phyloP scores from a whole-genome alignment of 2,888 invertebrate genomes.

The Ryuthela nishihirai region DNA sequence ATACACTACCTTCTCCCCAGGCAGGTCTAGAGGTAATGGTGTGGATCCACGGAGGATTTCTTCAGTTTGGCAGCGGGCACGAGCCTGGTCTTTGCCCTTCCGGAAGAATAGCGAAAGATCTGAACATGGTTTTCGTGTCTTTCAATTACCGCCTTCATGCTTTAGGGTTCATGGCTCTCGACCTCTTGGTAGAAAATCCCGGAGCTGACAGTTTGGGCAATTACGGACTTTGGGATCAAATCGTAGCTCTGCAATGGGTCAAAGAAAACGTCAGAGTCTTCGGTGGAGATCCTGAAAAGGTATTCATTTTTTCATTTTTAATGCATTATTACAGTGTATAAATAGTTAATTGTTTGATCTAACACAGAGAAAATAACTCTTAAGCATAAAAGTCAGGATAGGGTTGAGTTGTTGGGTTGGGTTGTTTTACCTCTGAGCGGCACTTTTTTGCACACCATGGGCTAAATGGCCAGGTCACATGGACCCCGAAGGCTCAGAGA shows the following conservation, averaged over 20 bases:
- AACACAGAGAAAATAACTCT: no score
- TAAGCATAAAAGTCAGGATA: no score
- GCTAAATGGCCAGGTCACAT: no score
- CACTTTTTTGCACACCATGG: no score
- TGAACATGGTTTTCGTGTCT: conserved; percentile 78
- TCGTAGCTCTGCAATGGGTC: conserved; percentile 76
- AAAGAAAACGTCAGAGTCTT: conserved; percentile 76
- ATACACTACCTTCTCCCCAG: conserved; percentile 12
- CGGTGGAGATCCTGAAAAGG: conserved; percentile 66
- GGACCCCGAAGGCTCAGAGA: no score
- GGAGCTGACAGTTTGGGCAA: conserved; percentile 66
- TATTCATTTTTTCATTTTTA: not conserved
- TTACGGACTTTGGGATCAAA: conserved; percentile 76
- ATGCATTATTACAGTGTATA: not conserved
- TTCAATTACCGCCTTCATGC: conserved; percentile 73
- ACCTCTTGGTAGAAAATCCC: conserved; percentile 62
- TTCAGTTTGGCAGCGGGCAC: conserved; percentile 40
- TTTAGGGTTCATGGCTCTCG: conserved; percentile 69
- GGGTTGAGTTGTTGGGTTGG: no score
- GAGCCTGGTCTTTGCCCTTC: conserved; percentile 61
- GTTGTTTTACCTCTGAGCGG: no score
- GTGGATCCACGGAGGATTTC: conserved; percentile 48
- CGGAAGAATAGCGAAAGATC: conserved; percentile 67
- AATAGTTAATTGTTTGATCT: no score
- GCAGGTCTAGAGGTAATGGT: conserved; percentile 45